These are phyloP conservation scores for Bovichtus variegatus DNA, from an alignment of 2,797 vertebrate species.

Conservation along the genomic window DNA sequence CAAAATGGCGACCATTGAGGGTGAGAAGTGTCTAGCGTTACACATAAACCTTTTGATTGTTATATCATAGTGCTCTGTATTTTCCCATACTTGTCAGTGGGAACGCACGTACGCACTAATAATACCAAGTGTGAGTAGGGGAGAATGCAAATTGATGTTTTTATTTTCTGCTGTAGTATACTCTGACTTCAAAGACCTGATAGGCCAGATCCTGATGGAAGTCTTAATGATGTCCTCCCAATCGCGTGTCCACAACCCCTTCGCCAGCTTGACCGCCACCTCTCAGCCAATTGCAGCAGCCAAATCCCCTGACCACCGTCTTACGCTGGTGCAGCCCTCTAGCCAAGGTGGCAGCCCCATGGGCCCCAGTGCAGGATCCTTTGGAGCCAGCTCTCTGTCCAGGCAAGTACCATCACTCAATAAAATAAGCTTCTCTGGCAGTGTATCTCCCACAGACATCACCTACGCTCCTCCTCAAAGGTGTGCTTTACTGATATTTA, in stretches of 20 bases:
- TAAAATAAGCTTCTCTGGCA: neutral
- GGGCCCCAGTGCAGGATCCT: conserved; percentile 91
- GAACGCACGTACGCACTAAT: no score
- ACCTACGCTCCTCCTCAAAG: neutral
- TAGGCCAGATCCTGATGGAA: conserved; percentile 99
- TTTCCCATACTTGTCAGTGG: no score
- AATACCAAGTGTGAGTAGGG: no score
- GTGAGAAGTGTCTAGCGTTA: no score
- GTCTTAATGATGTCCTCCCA: conserved; percentile 99
- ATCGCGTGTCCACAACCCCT: conserved; percentile 94
- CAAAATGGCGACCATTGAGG: no score
- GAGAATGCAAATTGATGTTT: no score
- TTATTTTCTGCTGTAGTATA: conserved; percentile 85
- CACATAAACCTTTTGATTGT: no score
- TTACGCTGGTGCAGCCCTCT: conserved; percentile 90
- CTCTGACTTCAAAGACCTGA: conserved; percentile 98
- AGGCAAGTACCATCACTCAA: conserved; percentile 88
- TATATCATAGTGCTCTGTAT: no score
- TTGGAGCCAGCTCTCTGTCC: conserved; percentile 94
- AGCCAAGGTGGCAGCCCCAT: conserved; percentile 94
- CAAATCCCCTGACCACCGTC: conserved; percentile 92
- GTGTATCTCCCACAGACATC: neutral
- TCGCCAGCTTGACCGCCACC: conserved; percentile 97
- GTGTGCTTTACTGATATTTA: neutral
- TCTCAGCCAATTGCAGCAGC: conserved; percentile 95